A percentile compares a stretch with the other conserved stretches of the same genome.
These are phyloP conservation scores for Arion vulgaris DNA, from an alignment of 1,140 invertebrate species.

Conservation along the genomic window DNA sequence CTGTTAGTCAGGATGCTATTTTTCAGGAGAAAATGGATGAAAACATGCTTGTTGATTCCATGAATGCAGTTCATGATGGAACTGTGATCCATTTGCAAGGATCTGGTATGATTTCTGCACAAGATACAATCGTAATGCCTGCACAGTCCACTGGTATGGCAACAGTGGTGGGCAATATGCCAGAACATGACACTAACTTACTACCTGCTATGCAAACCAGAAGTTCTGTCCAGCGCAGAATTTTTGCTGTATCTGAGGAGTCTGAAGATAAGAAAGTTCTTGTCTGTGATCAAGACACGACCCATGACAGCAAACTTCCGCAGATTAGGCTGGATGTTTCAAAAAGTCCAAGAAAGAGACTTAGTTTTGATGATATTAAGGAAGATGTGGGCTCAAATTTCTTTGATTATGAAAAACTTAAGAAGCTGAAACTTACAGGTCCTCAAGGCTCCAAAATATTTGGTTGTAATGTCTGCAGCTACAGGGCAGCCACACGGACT, in stretches of 20 bases:
- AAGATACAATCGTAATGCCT: not conserved
- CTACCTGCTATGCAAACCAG: not conserved
- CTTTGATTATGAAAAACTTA: constrained; percentile 16
- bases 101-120: not conserved
- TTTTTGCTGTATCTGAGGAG: not conserved
- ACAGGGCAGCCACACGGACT: constrained; percentile 28
- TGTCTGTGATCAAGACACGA: not conserved
- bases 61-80: not conserved
- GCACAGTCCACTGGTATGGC: not conserved
- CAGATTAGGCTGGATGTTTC: not conserved
- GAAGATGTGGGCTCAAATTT: not conserved
- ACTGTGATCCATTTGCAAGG: constrained; percentile 12
- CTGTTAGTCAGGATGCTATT: not conserved
- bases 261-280: not conserved
- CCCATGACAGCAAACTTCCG: not conserved
- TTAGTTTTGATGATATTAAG: not conserved
- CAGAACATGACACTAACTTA: not conserved
- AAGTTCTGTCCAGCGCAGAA: not conserved
- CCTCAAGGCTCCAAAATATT: constrained; percentile 28
- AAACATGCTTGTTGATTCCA: constrained; percentile 8
- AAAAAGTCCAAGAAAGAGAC: not conserved
- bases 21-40: constrained; percentile 20
- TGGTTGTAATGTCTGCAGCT: constrained; percentile 28
- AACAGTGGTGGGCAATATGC: not conserved
- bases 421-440: constrained; percentile 23